Evolutionary conservation across 1,140 invertebrate species (phyloP).

Genomic region (Elymnias hypermnestra): DNA sequence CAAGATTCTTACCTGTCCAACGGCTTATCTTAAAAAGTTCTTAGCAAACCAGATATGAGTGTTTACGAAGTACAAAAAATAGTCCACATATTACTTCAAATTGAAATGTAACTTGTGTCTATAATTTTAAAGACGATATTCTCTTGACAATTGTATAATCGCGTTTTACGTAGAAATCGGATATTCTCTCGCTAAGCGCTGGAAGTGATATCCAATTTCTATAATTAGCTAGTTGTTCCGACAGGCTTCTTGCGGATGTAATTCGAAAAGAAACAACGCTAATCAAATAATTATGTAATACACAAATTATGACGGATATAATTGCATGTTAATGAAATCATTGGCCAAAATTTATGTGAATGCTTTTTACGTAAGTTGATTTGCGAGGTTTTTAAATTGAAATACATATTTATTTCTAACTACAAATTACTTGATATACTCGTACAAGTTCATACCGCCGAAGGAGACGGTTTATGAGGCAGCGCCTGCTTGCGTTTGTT

Average conservation of each 20-base stretch:
- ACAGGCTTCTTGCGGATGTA: conserved; percentile 10
- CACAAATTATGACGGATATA: too few relatives aligned
- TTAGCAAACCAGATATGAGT: background rate
- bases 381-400: too few relatives aligned
- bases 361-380: too few relatives aligned
- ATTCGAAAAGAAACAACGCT: background rate
- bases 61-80: conserved; percentile 4
- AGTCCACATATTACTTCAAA: background rate
- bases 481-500: too few relatives aligned
- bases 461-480: too few relatives aligned
- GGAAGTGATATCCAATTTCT: conserved; percentile 19
- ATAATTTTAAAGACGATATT: background rate
- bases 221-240: conserved; percentile 11
- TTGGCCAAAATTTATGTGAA: too few relatives aligned
- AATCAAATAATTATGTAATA: background rate
- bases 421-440: too few relatives aligned
- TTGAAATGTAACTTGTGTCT: background rate
- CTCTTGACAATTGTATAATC: background rate
- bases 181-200: conserved; percentile 12
- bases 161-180: conserved; percentile 16
- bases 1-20: background rate
- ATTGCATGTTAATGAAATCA: too few relatives aligned
- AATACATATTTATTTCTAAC: too few relatives aligned
- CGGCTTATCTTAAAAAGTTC: conserved; percentile 6
- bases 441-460: too few relatives aligned